A percentile compares a stretch with the other conserved stretches of the same genome.
Evolutionary conservation across 2,888 invertebrate genomes (phyloP).

Genomic region (Philhelius pedissequus): DNA sequence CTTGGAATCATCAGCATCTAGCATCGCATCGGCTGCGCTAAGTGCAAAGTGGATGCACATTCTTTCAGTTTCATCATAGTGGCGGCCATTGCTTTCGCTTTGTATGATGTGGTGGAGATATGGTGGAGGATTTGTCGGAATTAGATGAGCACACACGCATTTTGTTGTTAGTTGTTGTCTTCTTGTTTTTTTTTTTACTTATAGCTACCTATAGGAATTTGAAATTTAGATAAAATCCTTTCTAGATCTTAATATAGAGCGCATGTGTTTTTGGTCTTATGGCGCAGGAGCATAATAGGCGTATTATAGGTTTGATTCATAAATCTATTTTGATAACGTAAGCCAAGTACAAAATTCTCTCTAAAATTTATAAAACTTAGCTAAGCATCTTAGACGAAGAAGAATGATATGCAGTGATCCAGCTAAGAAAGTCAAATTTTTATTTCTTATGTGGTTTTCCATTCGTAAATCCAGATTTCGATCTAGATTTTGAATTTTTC

Average conservation of each 20-base stretch:
- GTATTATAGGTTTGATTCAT: neutral
- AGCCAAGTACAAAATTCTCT: no score
- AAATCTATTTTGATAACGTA: neutral
- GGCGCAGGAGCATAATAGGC: neutral
- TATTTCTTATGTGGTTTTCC: no score
- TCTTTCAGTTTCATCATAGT: neutral
- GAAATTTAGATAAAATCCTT: neutral
- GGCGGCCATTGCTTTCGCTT: neutral
- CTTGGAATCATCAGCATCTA: constrained; percentile 47
- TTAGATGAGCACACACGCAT: constrained; percentile 1
- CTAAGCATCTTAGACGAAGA: no score
- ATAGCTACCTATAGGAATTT: neutral
- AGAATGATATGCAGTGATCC: no score
- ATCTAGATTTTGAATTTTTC: no score
- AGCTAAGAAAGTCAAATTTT: no score
- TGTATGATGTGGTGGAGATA: neutral
- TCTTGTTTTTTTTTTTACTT: neutral
- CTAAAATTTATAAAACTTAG: no score
- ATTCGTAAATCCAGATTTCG: no score
- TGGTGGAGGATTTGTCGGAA: neutral
- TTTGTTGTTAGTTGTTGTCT: neutral
- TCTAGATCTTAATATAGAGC: neutral
- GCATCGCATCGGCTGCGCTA: constrained; percentile 18
- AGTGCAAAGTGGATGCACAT: constrained; percentile 51
- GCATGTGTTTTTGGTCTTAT: neutral